phyloP scores from a whole-genome alignment of 2,797 vertebrate species.

The Tenualosa thibaudeaui region DNA sequence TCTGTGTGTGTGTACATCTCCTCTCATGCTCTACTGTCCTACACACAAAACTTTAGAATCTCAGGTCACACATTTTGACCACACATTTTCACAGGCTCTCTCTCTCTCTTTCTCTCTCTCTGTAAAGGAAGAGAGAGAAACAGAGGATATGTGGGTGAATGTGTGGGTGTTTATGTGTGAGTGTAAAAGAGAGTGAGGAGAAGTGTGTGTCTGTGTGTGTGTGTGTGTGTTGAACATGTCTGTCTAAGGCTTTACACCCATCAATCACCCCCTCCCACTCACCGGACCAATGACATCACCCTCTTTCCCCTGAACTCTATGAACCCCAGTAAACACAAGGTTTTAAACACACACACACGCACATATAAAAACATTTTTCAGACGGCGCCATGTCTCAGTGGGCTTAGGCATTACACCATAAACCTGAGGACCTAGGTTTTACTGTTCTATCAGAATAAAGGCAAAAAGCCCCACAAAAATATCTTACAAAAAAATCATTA shows the following conservation, averaged over 20 bases:
- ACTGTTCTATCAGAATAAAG: too few species aligned
- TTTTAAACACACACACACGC: neutral
- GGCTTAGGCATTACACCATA: too few species aligned
- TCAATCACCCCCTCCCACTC: constrained; percentile 35
- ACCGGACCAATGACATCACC: constrained; percentile 6
- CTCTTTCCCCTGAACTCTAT: constrained; percentile 14
- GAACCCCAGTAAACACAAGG: neutral
- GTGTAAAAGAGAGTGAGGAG: constrained; percentile 1
- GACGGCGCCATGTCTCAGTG: too few species aligned
- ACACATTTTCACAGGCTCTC: too few species aligned
- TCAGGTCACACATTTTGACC: neutral
- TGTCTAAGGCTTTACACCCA: constrained; percentile 33
- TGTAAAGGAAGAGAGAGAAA: neutral
- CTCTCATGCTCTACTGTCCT: constrained; percentile 11
- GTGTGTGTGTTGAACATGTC: constrained; percentile 35
- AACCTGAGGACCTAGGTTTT: too few species aligned
- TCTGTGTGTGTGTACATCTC: neutral
- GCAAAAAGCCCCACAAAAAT: too few species aligned
- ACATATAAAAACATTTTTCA: too few species aligned
- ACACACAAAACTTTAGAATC: neutral
- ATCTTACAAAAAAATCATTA: too few species aligned
- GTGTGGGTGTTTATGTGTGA: constrained; percentile 18
- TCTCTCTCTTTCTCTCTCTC: neutral
- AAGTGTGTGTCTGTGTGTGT: neutral
- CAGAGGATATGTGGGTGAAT: neutral